These are phyloP conservation scores for Pocillopora grandis DNA, from an alignment of 92 coral and sea anemone genomes.

Conservation along the genomic window DNA sequence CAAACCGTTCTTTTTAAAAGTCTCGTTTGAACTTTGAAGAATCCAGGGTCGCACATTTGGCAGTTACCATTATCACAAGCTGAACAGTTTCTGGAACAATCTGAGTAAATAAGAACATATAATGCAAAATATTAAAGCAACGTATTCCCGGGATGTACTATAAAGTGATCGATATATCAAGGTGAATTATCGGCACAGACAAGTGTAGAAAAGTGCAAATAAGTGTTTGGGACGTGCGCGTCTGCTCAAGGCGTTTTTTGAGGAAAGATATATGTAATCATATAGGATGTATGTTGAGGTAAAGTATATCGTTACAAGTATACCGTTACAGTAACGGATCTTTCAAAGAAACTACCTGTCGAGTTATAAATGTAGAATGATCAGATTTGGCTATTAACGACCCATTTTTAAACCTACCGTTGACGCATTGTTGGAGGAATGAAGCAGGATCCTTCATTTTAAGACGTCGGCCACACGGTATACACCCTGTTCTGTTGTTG, in stretches of 20 bases:
- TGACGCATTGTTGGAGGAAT: neutral
- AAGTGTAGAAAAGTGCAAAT: too few relatives aligned
- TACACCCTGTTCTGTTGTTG: neutral
- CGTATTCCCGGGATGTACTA: too few relatives aligned
- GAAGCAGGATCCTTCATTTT: neutral
- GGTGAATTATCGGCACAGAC: too few relatives aligned
- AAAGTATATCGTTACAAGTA: too few relatives aligned
- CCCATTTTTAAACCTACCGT: neutral
- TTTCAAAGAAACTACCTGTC: too few relatives aligned
- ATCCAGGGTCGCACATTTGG: neutral
- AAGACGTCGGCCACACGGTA: neutral
- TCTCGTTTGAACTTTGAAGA: neutral
- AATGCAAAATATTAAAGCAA: neutral
- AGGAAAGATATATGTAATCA: too few relatives aligned
- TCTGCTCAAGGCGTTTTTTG: too few relatives aligned
- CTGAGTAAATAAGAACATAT: neutral
- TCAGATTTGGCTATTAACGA: neutral
- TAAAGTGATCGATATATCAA: too few relatives aligned
- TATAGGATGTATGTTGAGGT: too few relatives aligned
- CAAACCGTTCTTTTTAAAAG: neutral
- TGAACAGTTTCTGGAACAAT: constrained; percentile 14
- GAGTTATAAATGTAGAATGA: neutral
- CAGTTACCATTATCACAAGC: neutral
- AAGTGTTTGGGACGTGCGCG: too few relatives aligned
- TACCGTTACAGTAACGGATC: too few relatives aligned